These are phyloP conservation scores for Andrena bucephala DNA, from an alignment of 2,888 invertebrate species.

Conservation along the genomic window DNA sequence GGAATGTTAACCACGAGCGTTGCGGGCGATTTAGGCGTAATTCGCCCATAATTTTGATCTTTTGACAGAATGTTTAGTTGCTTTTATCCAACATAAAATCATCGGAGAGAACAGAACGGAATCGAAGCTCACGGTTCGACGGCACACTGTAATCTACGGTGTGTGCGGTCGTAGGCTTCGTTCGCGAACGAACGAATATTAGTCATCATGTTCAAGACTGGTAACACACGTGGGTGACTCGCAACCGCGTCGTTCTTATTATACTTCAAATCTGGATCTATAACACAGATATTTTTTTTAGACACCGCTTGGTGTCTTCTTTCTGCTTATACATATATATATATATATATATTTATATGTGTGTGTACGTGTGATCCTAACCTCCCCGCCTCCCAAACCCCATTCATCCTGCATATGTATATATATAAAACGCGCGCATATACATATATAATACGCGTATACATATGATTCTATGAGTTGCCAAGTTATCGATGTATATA, in stretches of 20 bases:
- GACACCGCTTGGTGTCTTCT: conserved; percentile 79
- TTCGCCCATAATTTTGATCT: conserved; percentile 33
- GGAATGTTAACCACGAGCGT: too few relatives aligned
- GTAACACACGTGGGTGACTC: conserved; percentile 72
- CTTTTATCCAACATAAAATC: conserved; percentile 39
- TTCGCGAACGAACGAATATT: conserved; percentile 72
- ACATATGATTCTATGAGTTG: conserved; percentile 13
- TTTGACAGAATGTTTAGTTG: conserved; percentile 22
- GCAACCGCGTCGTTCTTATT: conserved; percentile 73
- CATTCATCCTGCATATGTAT: neutral
- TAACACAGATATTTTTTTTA: conserved; percentile 82
- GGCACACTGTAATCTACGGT: conserved; percentile 23
- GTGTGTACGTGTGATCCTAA: neutral
- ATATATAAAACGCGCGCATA: neutral
- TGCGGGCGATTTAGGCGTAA: too few relatives aligned
- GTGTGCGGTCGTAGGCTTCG: conserved; percentile 55
- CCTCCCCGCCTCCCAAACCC: too few relatives aligned
- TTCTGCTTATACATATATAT: conserved; percentile 74
- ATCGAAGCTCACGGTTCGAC: conserved; percentile 11
- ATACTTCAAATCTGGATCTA: conserved; percentile 75
- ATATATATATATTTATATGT: conserved; percentile 10
- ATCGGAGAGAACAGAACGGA: neutral
- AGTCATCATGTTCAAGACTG: conserved; percentile 78
- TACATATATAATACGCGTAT: neutral
- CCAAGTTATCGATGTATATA: conserved; percentile 21